Conservation (phyloP, 2,113 vertebrate genomes). For the Hippocampus zosterae region DNA sequence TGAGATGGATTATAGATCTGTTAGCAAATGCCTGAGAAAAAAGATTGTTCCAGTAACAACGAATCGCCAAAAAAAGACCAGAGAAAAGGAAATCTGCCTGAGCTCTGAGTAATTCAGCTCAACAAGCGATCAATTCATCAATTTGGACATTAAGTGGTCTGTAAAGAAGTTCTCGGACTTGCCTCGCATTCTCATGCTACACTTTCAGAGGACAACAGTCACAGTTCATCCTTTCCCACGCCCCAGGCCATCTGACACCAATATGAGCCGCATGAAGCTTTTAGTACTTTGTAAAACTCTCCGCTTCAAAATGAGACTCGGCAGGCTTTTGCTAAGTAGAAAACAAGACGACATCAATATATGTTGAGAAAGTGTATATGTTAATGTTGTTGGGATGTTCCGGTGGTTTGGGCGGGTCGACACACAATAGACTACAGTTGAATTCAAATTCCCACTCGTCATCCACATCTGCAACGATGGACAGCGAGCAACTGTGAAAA, state of each 20-base stretch:
- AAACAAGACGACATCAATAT: not conserved
- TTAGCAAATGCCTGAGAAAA: not conserved
- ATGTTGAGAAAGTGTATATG: not conserved
- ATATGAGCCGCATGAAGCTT: not conserved
- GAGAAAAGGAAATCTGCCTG: not conserved
- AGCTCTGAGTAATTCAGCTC: conserved; percentile 7
- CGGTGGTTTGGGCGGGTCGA: not conserved
- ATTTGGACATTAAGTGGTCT: not conserved
- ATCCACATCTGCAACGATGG: not conserved
- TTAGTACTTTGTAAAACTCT: not conserved
- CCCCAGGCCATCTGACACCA: not conserved
- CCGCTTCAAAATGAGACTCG: not conserved
- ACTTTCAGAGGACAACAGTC: not conserved
- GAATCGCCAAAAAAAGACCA: not conserved
- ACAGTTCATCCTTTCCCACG: conserved; percentile 3
- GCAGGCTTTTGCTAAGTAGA: not conserved
- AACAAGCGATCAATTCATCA: conserved; percentile 27
- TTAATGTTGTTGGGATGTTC: not conserved
- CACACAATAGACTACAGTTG: not conserved
- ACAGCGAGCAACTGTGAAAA: not conserved
- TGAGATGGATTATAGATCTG: not conserved
- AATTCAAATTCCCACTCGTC: not conserved
- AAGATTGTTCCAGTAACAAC: not conserved
- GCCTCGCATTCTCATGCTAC: not conserved
- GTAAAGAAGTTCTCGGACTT: not conserved